Evolutionary conservation across 1,140 invertebrate genomes (phyloP), one percentile per base, ranked within the genome.

Genomic region (Monochamus saltuarius): DNA sequence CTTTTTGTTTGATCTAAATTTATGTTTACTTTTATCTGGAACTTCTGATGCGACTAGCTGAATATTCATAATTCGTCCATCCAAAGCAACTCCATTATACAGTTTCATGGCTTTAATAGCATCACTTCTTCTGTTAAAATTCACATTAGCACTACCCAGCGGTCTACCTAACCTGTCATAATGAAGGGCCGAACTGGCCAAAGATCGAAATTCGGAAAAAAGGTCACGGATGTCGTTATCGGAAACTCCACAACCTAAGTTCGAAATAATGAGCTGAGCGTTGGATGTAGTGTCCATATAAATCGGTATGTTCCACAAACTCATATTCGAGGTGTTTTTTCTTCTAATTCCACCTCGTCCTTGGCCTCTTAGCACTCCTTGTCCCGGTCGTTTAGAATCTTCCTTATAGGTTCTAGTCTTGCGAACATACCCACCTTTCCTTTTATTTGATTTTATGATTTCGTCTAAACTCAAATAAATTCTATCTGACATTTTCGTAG

Each of bases 101-200:
- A 98, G 94, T 78, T 97, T 96, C 86, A 98, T 91, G 9, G 97
- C 97, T 78, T 95, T 94, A 22, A 96, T 85, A 1, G 96, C 96
- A 83, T 97, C 95, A 64, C 86, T 82, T 74, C 88, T 84, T 73
- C 94, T 84, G 74, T 96, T 92, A 82, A 95, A 99, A 51, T 97
- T 88, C 10, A 99, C 94, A 85, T 98, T 95, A 56, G 96, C 97
- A 65, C 95, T 97, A 45, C 96, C 85, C 70, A 98, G 81, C 43
- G 95, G 98, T 73, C 96, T 84, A 36, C 96, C 97, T 45, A 95
- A 97, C 78, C 92, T 85, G 76, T 99, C 96, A 80, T 98, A 99
- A 78, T 99, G 96, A 56, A 99, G 93, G 58, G 93, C 88, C 34
- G 95, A 94, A 78, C 90, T 95, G 77, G 90, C 93, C 61, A 99